Conservation (phyloP, 1,140 invertebrate species). For the Monochamus saltuarius region DNA sequence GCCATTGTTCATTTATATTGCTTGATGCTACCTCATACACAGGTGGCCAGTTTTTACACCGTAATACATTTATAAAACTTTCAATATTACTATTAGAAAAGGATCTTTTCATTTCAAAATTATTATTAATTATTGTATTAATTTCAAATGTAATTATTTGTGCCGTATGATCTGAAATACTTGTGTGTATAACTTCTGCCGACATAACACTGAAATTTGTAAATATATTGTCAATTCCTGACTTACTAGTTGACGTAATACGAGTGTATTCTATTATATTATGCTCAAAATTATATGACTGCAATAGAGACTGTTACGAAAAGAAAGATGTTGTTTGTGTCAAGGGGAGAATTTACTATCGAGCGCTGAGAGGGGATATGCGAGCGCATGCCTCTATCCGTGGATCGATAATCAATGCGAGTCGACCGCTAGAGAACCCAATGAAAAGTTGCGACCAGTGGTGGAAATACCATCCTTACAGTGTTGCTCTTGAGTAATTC, state of each 20-base stretch:
- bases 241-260: background rate
- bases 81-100: background rate
- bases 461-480: no score
- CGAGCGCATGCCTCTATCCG: no score
- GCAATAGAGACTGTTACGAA: no score
- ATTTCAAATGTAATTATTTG: conserved; percentile 6
- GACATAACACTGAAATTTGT: background rate
- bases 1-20: conserved; percentile 13
- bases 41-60: background rate
- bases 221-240: conserved; percentile 11
- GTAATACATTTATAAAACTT: background rate
- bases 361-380: no score
- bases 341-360: no score
- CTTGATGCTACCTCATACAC: background rate
- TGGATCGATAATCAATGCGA: no score
- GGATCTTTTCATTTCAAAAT: background rate
- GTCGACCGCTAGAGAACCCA: no score
- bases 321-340: no score
- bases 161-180: conserved; percentile 10
- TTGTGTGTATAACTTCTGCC: background rate
- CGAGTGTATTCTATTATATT: no score
- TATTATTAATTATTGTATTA: background rate
- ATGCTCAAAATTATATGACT: no score
- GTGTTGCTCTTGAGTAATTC: no score
- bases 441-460: no score